Percentiles rank a stretch among this genome's conserved stretches.
These are phyloP conservation scores for Ctenopoma multispine DNA, from an alignment of 2,797 vertebrate genomes.

Conservation along the genomic window DNA sequence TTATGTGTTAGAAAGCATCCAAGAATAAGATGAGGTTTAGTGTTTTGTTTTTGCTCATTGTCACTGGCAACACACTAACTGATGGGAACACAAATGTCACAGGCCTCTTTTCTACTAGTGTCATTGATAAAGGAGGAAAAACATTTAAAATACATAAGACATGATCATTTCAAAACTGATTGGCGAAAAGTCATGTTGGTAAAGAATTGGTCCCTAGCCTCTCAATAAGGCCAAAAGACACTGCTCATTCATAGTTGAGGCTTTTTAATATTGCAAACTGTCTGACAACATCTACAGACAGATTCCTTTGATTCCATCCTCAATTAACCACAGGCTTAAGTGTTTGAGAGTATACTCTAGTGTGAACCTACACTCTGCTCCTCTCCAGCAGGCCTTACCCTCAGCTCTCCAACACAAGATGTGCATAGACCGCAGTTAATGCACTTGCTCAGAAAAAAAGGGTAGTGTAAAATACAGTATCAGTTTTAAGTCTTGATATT, in stretches of 20 bases:
- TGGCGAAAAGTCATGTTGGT: conserved; percentile 67
- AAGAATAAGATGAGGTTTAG: conserved; percentile 54
- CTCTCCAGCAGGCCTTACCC: conserved; percentile 26
- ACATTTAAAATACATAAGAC: conserved; percentile 50
- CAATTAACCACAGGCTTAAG: conserved; percentile 73
- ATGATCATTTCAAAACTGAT: conserved; percentile 62
- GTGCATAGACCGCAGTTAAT: conserved; percentile 24
- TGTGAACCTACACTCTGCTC: conserved; percentile 39
- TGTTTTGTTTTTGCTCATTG: conserved; percentile 57
- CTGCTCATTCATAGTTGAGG: conserved; percentile 71
- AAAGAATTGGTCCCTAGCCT: conserved; percentile 58
- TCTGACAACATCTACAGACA: conserved; percentile 28
- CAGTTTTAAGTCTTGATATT: conserved; percentile 35
- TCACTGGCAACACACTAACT: conserved; percentile 36
- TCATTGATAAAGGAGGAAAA: conserved; percentile 29
- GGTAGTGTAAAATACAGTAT: conserved; percentile 34
- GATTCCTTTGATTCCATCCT: conserved; percentile 59
- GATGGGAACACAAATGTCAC: conserved; percentile 46
- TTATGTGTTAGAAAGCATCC: conserved; percentile 52
- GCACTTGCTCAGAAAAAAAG: conserved; percentile 18
- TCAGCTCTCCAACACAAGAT: conserved; percentile 31
- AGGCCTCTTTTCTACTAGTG: conserved; percentile 39
- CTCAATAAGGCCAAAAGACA: conserved; percentile 50
- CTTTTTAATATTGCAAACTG: conserved; percentile 56
- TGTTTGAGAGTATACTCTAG: conserved; percentile 49